A percentile compares a stretch with the other conserved stretches of the same genome.
phyloP scores from a whole-genome alignment of 2,888 invertebrate genomes.

The Eulithis testata region DNA sequence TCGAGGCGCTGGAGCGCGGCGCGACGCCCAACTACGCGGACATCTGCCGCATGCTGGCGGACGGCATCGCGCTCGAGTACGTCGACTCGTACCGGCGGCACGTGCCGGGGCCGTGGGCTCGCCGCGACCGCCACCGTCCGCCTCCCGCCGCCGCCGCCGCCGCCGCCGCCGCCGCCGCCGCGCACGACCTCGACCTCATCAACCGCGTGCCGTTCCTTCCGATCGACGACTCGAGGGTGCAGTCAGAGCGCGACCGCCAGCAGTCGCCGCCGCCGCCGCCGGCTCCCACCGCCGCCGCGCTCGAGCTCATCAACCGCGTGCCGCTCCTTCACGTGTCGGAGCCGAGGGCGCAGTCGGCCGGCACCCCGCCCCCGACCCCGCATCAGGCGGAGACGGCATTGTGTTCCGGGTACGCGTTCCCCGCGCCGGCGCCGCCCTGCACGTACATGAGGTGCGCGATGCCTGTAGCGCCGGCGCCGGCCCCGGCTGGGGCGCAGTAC shows the following conservation, averaged over 20 bases:
- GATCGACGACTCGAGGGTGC: too few species aligned
- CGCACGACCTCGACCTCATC: too few species aligned
- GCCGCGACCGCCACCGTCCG: conserved; percentile 32
- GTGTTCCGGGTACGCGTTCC: too few species aligned
- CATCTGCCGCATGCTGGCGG: conserved; percentile 67
- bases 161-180: conserved; percentile 5
- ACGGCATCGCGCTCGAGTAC: conserved; percentile 74
- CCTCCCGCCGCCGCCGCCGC: background rate
- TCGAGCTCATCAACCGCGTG: too few species aligned
- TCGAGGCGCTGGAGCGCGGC: conserved; percentile 80
- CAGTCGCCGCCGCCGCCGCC: background rate
- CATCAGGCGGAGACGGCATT: background rate
- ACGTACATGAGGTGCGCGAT: too few species aligned
- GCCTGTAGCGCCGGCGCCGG: background rate
- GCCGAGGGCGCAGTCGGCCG: too few species aligned
- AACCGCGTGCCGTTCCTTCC: too few species aligned
- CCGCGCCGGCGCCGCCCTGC: too few species aligned
- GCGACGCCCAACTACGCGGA: conserved; percentile 73
- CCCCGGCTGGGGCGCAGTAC: background rate
- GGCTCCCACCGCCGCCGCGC: too few species aligned
- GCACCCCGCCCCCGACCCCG: background rate
- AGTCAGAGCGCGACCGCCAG: too few species aligned
- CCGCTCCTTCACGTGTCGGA: too few species aligned
- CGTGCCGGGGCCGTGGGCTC: conserved; percentile 63
- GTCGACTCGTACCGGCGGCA: conserved; percentile 70